These are phyloP conservation scores for Argyresthia goedartella DNA, from an alignment of 2,888 invertebrate species.

Conservation along the genomic window DNA sequence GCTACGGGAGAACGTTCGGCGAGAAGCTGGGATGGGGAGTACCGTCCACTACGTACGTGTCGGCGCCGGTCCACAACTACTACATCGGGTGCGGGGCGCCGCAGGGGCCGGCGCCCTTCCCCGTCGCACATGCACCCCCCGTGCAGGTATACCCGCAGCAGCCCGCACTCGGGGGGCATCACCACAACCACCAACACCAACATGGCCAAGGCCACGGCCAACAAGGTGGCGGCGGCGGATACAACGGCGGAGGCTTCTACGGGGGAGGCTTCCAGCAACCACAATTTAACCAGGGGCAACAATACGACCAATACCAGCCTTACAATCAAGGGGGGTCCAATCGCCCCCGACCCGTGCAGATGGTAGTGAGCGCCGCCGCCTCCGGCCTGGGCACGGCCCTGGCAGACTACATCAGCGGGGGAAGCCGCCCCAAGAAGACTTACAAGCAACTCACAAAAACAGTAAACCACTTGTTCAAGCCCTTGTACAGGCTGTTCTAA, in stretches of 20 bases:
- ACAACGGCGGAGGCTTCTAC: conserved; percentile 19
- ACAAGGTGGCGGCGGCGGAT: conserved; percentile 18
- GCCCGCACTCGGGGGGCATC: conserved; percentile 2
- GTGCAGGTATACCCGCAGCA: conserved; percentile 8
- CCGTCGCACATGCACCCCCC: conserved; percentile 15
- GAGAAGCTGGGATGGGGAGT: conserved; percentile 35
- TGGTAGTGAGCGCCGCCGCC: conserved; percentile 50
- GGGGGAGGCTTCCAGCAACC: conserved; percentile 12
- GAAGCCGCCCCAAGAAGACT: conserved; percentile 39
- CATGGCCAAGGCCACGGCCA: conserved; percentile 5
- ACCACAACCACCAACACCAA: conserved; percentile 5
- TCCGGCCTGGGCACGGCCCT: conserved; percentile 67
- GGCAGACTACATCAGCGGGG: conserved; percentile 45
- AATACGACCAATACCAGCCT: conserved; percentile 11
- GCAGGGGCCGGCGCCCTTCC: conserved; percentile 8
- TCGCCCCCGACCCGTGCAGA: conserved; percentile 29
- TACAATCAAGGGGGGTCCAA: conserved; percentile 14
- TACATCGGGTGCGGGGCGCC: conserved; percentile 43
- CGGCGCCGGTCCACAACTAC: conserved; percentile 55
- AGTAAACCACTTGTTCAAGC: conserved; percentile 41
- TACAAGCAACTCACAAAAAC: conserved; percentile 46
- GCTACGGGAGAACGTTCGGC: too few relatives aligned
- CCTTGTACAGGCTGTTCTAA: conserved; percentile 48
- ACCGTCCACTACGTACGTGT: conserved; percentile 36
- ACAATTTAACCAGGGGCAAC: background rate